Evolutionary conservation across 2,888 invertebrate species (phyloP), one percentile per base, ranked within the genome.

Genomic region (Chymomyza procnemis): DNA sequence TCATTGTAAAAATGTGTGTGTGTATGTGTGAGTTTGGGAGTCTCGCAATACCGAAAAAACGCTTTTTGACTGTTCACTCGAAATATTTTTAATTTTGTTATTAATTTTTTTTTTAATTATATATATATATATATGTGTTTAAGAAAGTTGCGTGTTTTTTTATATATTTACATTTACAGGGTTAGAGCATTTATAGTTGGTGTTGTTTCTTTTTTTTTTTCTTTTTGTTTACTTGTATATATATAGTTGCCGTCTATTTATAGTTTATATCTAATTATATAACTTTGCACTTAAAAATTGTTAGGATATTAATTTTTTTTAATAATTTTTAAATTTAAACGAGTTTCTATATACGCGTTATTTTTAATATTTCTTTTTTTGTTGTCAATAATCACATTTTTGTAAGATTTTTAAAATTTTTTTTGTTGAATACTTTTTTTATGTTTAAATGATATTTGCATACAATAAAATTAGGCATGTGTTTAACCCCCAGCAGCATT

Each of bases 231-330:
- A 21, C 4, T 48, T 67, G 8, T 50, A 50, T 50, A 18, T 50
- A 18, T 50, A 50, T 50, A 50, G 68, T 18, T 68, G 18, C 56
- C 18, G 67, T 41, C 34, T 41, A 41, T 41, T 41, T 12, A 41
- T 41, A 41, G 12, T 41, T 41, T 41, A 34, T 34, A 6, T 48
- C 73, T 80, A 77, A 75, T 74, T 74, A 82, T 73, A 76, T 78
- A 78, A 78, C 69, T 67, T 72, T 76, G 67, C 76, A 73, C 76
- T 87, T 85, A 85, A 73, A 77, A 79, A 71, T 78, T 69, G 64
- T 85, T 80, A 79, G 85, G 71, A 65, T 67, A 79, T 67, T 61
- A 50, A 52, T 64, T 72, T 64, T 58, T 74, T 71, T 66, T 61
- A 65, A n/a, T 58, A 26, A 4, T 26, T 65, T 68, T 66, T 69